A percentile compares a stretch with the other conserved stretches of the same genome.
Conservation (phyloP, 1,140 invertebrate genomes). For the Sarcophaga bullata region DNA sequence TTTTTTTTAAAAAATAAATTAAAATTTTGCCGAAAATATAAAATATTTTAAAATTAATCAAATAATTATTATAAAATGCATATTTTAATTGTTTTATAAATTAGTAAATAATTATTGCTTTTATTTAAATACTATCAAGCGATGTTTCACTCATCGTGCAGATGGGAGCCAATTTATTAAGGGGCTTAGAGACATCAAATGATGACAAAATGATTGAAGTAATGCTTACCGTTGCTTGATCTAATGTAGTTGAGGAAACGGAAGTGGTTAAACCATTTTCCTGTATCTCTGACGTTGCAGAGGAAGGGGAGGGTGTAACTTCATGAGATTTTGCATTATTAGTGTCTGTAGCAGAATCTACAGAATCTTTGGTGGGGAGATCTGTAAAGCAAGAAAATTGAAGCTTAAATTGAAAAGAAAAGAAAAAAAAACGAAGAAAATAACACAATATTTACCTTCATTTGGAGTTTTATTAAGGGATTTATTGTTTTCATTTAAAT, state of each 20-base stretch:
- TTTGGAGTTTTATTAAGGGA: background rate
- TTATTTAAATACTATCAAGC: conserved; percentile 44
- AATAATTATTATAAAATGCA: background rate
- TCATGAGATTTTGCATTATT: background rate
- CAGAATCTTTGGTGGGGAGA: conserved; percentile 28
- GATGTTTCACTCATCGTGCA: conserved; percentile 59
- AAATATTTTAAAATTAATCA: background rate
- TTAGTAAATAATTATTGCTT: no score
- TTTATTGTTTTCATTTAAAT: background rate
- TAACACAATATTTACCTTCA: background rate
- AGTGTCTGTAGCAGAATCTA: background rate
- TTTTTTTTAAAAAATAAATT: background rate
- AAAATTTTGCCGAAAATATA: conserved; percentile 1
- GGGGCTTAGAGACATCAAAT: conserved; percentile 43
- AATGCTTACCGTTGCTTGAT: conserved; percentile 57
- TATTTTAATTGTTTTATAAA: background rate
- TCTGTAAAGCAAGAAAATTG: background rate
- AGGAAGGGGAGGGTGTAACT: background rate
- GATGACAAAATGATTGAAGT: background rate
- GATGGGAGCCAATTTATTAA: conserved; percentile 57
- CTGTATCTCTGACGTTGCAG: background rate
- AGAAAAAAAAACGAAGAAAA: background rate
- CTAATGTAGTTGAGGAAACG: background rate
- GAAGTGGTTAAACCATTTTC: conserved; percentile 30
- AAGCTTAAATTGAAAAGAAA: no score